These are phyloP conservation scores for Lagria hirta DNA, from an alignment of 2,888 invertebrate genomes.

Conservation along the genomic window DNA sequence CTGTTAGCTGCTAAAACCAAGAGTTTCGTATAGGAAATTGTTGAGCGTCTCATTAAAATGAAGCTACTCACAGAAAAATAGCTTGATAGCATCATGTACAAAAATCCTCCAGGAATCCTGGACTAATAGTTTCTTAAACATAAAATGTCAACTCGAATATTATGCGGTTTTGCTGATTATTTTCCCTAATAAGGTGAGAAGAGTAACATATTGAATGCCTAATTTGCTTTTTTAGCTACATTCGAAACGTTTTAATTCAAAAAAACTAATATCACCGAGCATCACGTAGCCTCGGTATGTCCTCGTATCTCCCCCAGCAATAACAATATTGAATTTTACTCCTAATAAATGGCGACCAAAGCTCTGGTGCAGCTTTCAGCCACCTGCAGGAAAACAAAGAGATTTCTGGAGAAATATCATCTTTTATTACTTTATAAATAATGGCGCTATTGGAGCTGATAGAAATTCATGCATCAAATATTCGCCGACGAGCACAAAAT, in stretches of 20 bases:
- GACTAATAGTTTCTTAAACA: too few species aligned
- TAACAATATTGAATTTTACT: conserved; percentile 35
- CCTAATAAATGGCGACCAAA: conserved; percentile 34
- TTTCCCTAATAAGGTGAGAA: too few species aligned
- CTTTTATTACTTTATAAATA: conserved; percentile 35
- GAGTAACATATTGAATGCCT: too few species aligned
- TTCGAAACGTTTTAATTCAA: conserved; percentile 13
- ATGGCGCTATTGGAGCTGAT: conserved; percentile 36
- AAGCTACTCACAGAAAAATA: too few species aligned
- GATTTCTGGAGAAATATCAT: conserved; percentile 31
- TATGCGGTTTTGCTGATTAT: too few species aligned
- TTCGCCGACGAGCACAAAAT: conserved; percentile 18
- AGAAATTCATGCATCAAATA: conserved; percentile 31
- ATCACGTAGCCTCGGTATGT: conserved; percentile 17
- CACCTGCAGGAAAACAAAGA: conserved; percentile 35
- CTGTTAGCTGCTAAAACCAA: too few species aligned
- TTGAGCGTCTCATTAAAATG: too few species aligned
- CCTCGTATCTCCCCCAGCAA: conserved; percentile 17
- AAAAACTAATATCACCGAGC: conserved; percentile 13
- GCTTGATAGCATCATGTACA: too few species aligned
- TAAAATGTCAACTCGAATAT: too few species aligned
- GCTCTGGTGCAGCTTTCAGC: conserved; percentile 27
- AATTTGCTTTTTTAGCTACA: too few species aligned
- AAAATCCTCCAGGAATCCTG: too few species aligned
- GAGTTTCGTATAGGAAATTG: too few species aligned